Evolutionary conservation across 2,113 vertebrate genomes (phyloP).

Genomic region (Steatornis caripensis): DNA sequence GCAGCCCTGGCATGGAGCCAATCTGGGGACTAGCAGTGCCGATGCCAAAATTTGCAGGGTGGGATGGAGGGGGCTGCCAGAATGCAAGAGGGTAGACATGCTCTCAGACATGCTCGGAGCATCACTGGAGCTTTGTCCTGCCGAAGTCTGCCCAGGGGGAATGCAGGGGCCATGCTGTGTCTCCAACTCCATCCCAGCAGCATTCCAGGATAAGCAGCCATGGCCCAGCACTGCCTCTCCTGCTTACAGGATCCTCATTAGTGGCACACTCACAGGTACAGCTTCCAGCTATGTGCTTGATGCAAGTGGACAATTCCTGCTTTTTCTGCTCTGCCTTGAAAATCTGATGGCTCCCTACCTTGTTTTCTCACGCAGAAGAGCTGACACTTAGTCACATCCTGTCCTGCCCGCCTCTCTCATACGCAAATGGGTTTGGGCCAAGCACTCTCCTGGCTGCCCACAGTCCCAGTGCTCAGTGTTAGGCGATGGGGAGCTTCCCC

Average conservation of each 20-base stretch:
- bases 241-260: neutral
- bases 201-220: neutral
- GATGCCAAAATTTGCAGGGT: neutral
- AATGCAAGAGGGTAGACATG: no score
- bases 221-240: neutral
- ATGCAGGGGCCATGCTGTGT: neutral
- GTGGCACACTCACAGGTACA: neutral
- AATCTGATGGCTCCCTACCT: neutral
- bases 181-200: neutral
- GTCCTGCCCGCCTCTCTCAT: neutral
- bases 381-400: constrained; percentile 22
- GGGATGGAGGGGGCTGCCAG: neutral
- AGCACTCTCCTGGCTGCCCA: neutral
- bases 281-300: neutral
- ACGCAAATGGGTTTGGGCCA: neutral
- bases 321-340: constrained; percentile 27
- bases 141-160: neutral
- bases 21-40: neutral
- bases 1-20: neutral
- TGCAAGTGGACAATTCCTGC: constrained; percentile 14
- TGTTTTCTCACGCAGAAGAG: neutral
- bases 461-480: neutral
- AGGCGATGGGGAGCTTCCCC: neutral
- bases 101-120: neutral
- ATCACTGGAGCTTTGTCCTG: neutral